Conservation (phyloP, 2,888 invertebrate genomes). For the Thymelicus sylvestris region DNA sequence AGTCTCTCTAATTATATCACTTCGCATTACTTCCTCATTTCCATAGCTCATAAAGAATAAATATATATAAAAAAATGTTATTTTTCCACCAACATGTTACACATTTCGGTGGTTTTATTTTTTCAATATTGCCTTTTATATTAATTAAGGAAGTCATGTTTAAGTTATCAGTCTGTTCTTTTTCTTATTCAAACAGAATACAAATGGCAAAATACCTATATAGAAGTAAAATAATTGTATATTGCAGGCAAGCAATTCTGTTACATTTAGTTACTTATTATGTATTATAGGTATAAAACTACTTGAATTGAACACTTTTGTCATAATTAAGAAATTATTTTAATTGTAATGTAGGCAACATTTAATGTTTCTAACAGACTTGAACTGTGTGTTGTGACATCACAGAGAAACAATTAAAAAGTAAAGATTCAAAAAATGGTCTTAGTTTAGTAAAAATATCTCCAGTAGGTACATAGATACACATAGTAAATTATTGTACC, state of each 20-base stretch:
- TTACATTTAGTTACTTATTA: background rate
- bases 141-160: background rate
- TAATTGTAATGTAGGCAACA: no score
- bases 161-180: slow-evolving; percentile 12
- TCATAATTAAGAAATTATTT: no score
- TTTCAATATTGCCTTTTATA: background rate
- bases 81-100: background rate
- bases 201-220: background rate
- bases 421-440: no score
- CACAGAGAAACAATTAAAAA: no score
- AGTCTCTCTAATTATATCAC: slow-evolving; percentile 24
- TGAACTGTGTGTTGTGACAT: no score
- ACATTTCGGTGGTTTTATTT: background rate
- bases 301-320: no score
- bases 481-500: background rate
- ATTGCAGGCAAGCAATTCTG: background rate
- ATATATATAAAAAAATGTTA: slow-evolving; percentile 6
- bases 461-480: no score
- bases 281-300: no score
- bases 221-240: background rate
- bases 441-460: no score
- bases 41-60: background rate
- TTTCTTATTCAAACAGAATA: background rate
- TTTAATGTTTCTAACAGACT: no score
- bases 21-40: slow-evolving; percentile 24